Evolutionary conservation across 2,888 invertebrate species (phyloP).

Genomic region (Platypus cylindrus): DNA sequence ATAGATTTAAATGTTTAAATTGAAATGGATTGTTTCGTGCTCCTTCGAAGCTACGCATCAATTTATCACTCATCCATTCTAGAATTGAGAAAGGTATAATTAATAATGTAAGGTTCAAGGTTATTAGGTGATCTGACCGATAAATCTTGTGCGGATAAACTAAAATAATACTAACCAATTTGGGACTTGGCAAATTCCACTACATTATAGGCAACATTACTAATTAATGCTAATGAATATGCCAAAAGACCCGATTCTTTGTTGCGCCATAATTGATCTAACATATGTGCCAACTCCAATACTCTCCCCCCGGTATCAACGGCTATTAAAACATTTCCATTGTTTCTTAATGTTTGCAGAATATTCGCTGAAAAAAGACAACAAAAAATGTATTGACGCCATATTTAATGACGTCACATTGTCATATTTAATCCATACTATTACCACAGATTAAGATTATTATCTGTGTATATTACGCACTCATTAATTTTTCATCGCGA

Average conservation of each 20-base stretch:
- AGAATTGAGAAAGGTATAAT: slow-evolving; percentile 4
- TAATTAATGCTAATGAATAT: slow-evolving; percentile 85
- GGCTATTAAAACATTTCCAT: slow-evolving; percentile 91
- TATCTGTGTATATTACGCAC: slow-evolving; percentile 38
- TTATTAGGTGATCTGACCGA: background rate
- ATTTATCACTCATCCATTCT: slow-evolving; percentile 99
- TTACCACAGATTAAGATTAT: slow-evolving; percentile 6
- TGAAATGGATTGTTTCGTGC: slow-evolving; percentile 92
- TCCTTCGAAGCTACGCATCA: slow-evolving; percentile 81
- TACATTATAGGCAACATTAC: slow-evolving; percentile 96
- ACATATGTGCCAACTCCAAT: slow-evolving; percentile 89
- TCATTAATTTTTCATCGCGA: slow-evolving; percentile 94
- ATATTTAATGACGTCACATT: slow-evolving; percentile 1
- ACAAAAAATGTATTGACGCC: slow-evolving; percentile 4
- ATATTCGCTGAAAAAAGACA: slow-evolving; percentile 62
- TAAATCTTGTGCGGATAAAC: background rate
- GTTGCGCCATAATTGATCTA: slow-evolving; percentile 89
- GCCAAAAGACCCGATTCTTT: slow-evolving; percentile 91
- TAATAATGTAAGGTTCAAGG: background rate
- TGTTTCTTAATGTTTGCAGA: slow-evolving; percentile 80
- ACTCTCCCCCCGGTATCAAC: slow-evolving; percentile 96
- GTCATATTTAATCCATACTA: slow-evolving; percentile 1
- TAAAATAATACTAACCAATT: slow-evolving; percentile 39
- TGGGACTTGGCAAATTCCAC: slow-evolving; percentile 98
- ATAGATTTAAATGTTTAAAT: slow-evolving; percentile 84